Evolutionary conservation across 2,888 invertebrate genomes (phyloP).

Genomic region (Melinaea marsaeus): DNA sequence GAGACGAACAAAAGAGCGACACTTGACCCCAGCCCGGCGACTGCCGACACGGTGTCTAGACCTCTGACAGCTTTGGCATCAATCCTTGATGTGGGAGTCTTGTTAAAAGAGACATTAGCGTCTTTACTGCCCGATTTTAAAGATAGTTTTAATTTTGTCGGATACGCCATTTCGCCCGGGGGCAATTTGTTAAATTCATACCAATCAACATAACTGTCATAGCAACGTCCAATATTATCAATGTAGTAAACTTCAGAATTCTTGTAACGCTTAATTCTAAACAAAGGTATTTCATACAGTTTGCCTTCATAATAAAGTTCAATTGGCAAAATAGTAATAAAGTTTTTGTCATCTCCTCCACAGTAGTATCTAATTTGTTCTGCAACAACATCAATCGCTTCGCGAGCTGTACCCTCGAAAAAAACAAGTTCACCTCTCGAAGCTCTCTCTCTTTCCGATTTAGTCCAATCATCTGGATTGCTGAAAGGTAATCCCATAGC

Average conservation of each 20-base stretch:
- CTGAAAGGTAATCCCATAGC: constrained; percentile 29
- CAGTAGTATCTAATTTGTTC: constrained; percentile 29
- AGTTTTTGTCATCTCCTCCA: too few relatives aligned
- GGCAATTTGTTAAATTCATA: constrained; percentile 29
- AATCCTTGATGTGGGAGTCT: constrained; percentile 26
- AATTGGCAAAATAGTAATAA: too few relatives aligned
- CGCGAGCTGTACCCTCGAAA: constrained; percentile 30
- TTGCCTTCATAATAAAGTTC: too few relatives aligned
- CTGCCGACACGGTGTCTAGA: constrained; percentile 27
- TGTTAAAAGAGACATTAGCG: not conserved
- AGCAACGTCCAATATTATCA: too few relatives aligned
- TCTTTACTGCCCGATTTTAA: constrained; percentile 24
- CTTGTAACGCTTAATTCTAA: too few relatives aligned
- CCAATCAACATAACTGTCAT: constrained; percentile 14
- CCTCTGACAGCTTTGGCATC: constrained; percentile 24
- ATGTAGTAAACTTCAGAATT: too few relatives aligned
- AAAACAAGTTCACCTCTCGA: constrained; percentile 31
- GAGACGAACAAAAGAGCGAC: too few relatives aligned
- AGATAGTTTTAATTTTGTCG: constrained; percentile 27
- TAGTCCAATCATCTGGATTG: too few relatives aligned
- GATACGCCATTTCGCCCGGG: constrained; percentile 32
- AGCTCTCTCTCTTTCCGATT: constrained; percentile 12
- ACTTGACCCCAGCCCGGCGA: too few relatives aligned
- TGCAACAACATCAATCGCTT: constrained; percentile 35
- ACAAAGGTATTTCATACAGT: too few relatives aligned